Base-by-base conservation (phyloP, 64 coral and sea anemone species). In the Stylophora pistillata region DNA sequence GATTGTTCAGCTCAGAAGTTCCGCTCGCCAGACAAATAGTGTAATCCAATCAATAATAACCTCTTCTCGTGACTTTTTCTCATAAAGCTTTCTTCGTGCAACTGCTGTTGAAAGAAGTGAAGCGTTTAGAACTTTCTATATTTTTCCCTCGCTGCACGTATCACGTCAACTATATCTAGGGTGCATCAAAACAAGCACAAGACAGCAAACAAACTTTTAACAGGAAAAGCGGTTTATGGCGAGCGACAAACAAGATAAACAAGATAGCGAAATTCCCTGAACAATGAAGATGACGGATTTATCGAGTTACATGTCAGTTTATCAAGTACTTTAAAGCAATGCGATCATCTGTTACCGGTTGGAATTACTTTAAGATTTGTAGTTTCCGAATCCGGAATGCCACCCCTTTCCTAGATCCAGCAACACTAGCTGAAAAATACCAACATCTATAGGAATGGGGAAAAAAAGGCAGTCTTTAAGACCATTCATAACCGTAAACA, bases 81-180 rank as follows among this genome's bases (percentile, higher is more conserved):
- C 27, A 12, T 69, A 52, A 69, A 4, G 13, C 77, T 28, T 60
- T 28, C 55, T 79, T 79, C 59, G 77, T 79, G 31, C 56, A 84
- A 84, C 34, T 69, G 80, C 80, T 84, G 62, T 64, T 25, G 53
- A 68, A 84, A 84, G 77, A 84, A 23, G 60, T 28, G 69, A 70
- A 1, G 30, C 18, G 3, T 13, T 84, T 84, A 26, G 53, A 47
- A 37, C 34, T 53, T 41, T 76, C 73, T 12, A n/a, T 52, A 47
- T 52, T 18, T 76, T 52, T 34, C 23, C 29, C 9, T 75, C 52
- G 15, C 10, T 76, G 21, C 32, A 9, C 73, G 17, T 21, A 20
- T 76, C 73, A 47, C 16, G 15, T 20, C 13, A 25, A 31, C 17
- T 31, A 53, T 41, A 11, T n/a, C n/a, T 10, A 25, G n/a, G n/a